Conservation (phyloP, 2,113 vertebrate species). For the Phalacrocorax carbo region DNA sequence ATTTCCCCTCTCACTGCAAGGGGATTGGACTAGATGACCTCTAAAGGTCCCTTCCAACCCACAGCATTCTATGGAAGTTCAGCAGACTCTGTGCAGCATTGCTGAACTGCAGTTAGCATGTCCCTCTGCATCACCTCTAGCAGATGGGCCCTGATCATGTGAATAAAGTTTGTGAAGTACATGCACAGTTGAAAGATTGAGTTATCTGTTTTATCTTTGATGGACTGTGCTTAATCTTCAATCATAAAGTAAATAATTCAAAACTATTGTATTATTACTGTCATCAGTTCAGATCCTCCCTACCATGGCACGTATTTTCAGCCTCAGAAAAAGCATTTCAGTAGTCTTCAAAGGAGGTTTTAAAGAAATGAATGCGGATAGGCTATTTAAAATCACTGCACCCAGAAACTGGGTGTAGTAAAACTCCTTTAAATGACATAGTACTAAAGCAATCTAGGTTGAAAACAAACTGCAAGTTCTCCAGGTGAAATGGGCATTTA, state of each 20-base stretch:
- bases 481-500: not conserved
- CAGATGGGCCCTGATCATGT: not conserved
- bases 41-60: too few species aligned
- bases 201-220: not conserved
- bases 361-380: not conserved
- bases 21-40: too few species aligned
- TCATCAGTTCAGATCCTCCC: not conserved
- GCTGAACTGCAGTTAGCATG: not conserved
- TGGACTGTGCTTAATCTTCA: not conserved
- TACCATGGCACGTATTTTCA: not conserved
- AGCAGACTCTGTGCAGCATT: not conserved
- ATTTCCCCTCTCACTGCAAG: too few species aligned
- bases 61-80: not conserved
- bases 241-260: not conserved
- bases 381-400: not conserved
- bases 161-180: not conserved
- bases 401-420: not conserved
- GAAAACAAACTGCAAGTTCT: not conserved
- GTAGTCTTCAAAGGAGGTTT: not conserved
- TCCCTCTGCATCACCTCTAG: not conserved
- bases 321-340: not conserved
- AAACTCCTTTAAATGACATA: not conserved
- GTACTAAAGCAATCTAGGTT: not conserved
- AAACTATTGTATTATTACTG: not conserved
- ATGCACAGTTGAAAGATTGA: not conserved